Base-by-base conservation (phyloP, 2,797 vertebrate genomes). In the Hirundo rustica region DNA sequence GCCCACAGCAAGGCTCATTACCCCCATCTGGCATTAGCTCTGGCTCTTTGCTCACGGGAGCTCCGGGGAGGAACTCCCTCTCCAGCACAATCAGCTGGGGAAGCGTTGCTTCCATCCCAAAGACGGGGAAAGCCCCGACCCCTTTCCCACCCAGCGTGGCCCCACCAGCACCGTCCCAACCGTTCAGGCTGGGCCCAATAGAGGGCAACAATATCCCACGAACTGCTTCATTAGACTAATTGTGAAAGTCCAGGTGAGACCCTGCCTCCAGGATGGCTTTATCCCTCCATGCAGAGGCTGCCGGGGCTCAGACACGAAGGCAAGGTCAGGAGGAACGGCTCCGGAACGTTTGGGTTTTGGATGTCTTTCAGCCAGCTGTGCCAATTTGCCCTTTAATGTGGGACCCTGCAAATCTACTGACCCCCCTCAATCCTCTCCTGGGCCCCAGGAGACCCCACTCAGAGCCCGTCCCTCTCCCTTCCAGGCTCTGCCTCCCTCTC, bases 151-250 rank as follows among this genome's bases (percentile, higher is more conserved):
- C 42, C 16, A 8, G 1, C 1, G 0, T 1, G n/a, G 89, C 20
- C 27, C 1, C 53, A 14, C 2, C 44, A 4, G 71, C 48, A 64
- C 88, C 20, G 0, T 18, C 74, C 22, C 1, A 38, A 92, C 91
- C 85, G 3, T 95, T 94, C 92, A 89, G 78, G 55, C 57, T 64
- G 91, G 94, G 94, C 55, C 95, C 96, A 95, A 91, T 40, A 96
- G 96, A 96, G 94, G 93, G 94, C 94, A 96, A 95, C 50, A 88
- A 93, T 82, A 93, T 89, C 92, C 18, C 95, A 82, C 53, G 0
- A 76, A 93, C 60, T 0, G 3, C 70, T 79, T 95, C 80, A 95
- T 96, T 95, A 93, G 61, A 0, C 60, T 96, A 95, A 96, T 94
- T 90, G 72, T 0, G 0, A 57, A 2, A 9, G 60, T 32, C 91